Percentiles rank a stretch among this genome's conserved stretches.
Evolutionary conservation across 1,140 invertebrate species (phyloP).

Genomic region (Lasaia peninsularis): DNA sequence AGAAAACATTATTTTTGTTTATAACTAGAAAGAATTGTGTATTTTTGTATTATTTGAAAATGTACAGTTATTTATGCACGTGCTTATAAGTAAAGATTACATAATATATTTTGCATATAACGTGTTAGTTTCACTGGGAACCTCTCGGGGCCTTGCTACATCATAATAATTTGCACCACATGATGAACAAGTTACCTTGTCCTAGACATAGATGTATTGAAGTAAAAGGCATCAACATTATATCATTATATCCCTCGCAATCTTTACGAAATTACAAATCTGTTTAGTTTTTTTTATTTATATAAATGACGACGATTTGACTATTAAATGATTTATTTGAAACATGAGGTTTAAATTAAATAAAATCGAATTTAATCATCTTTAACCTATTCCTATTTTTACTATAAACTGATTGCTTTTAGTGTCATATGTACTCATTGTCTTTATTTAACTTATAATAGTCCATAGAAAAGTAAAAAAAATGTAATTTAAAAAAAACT

Average conservation of each 20-base stretch:
- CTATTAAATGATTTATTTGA: too few species aligned
- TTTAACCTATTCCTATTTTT: too few species aligned
- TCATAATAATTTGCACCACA: not conserved
- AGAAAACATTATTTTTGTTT: slow-evolving; percentile 1
- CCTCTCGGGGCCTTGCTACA: not conserved
- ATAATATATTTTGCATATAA: slow-evolving; percentile 20
- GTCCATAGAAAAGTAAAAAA: too few species aligned
- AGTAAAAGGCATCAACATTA: not conserved
- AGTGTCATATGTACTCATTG: too few species aligned
- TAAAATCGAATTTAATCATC: too few species aligned
- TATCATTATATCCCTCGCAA: not conserved
- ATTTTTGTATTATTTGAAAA: slow-evolving; percentile 10
- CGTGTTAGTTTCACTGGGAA: slow-evolving; percentile 14
- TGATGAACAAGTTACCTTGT: slow-evolving; percentile 1
- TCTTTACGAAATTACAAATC: too few species aligned
- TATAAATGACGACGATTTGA: too few species aligned
- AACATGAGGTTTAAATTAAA: too few species aligned
- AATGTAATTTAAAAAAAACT: too few species aligned
- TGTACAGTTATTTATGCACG: slow-evolving; percentile 14
- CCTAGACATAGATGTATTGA: not conserved
- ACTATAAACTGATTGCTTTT: too few species aligned
- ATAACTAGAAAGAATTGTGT: slow-evolving; percentile 3
- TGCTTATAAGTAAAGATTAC: slow-evolving; percentile 17
- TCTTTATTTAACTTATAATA: too few species aligned
- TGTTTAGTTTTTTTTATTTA: too few species aligned